Evolutionary conservation across 2,797 vertebrate species (phyloP).

Genomic region (Linurgus olivaceus): DNA sequence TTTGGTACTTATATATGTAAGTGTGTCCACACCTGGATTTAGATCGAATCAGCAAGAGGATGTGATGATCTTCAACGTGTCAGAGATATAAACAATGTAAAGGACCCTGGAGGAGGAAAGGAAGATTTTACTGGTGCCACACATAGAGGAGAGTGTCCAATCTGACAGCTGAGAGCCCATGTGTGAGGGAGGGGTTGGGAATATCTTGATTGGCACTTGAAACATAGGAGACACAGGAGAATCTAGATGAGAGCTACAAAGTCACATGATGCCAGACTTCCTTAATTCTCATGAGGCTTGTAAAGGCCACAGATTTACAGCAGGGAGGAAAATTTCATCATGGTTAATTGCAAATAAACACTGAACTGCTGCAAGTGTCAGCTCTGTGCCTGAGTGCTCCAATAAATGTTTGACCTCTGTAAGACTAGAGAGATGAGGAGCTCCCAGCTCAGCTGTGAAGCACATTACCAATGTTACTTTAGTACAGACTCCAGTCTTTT

Average conservation of each 20-base stretch:
- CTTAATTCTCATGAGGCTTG: background rate
- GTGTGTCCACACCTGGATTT: background rate
- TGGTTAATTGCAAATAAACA: background rate
- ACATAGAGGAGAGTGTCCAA: background rate
- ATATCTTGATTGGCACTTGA: background rate
- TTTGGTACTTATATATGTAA: background rate
- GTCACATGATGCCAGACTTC: fast-evolving
- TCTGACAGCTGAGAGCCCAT: background rate
- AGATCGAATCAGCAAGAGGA: background rate
- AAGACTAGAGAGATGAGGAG: background rate
- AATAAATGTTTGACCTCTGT: background rate
- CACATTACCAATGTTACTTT: background rate
- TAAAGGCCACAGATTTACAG: background rate
- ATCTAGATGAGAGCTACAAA: background rate
- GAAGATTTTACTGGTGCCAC: background rate
- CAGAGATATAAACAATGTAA: background rate
- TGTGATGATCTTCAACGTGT: background rate
- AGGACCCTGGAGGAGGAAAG: background rate
- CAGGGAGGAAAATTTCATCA: background rate
- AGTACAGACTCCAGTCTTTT: background rate
- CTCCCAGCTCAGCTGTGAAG: background rate
- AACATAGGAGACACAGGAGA: background rate
- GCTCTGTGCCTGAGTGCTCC: background rate
- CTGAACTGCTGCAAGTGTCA: background rate
- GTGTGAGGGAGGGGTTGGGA: background rate